A percentile compares a stretch with the other conserved stretches of the same genome.
phyloP scores from a whole-genome alignment of 2,888 invertebrate genomes.

The Apeira syringaria region DNA sequence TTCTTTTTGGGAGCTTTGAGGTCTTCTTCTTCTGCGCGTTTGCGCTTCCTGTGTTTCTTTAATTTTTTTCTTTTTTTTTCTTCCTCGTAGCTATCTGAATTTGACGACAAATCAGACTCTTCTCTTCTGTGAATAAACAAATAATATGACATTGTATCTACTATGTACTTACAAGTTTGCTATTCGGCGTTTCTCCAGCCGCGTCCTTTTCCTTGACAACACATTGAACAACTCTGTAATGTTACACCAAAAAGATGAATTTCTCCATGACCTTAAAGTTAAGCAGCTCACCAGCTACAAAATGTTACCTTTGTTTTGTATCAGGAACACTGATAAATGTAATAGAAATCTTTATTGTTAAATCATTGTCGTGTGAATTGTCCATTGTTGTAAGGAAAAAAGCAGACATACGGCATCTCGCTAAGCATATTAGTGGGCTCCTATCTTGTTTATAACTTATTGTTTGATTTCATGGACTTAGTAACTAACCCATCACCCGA shows the following conservation, averaged over 20 bases:
- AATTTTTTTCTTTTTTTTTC: constrained; percentile 79
- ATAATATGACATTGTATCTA: no score
- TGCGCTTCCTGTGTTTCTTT: constrained; percentile 88
- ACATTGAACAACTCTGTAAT: constrained; percentile 56
- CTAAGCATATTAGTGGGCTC: background rate
- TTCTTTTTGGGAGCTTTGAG: constrained; percentile 80
- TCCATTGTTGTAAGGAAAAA: constrained; percentile 29
- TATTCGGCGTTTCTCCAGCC: constrained; percentile 24
- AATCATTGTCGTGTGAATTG: constrained; percentile 23
- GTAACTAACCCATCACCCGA: no score
- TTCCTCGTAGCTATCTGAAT: constrained; percentile 46
- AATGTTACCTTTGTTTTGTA: constrained; percentile 32
- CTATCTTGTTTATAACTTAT: no score
- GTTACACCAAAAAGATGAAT: constrained; percentile 32
- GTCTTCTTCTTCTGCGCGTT: constrained; percentile 83
- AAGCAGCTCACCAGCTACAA: background rate
- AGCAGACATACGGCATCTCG: background rate
- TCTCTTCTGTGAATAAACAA: constrained; percentile 30
- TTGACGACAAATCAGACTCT: constrained; percentile 11
- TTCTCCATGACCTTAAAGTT: background rate
- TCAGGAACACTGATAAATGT: constrained; percentile 31
- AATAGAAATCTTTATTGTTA: constrained; percentile 45
- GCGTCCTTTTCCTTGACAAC: constrained; percentile 42
- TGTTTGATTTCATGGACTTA: no score
- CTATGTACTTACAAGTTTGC: constrained; percentile 53